phyloP scores from a whole-genome alignment of 1,140 invertebrate species.

The Leptopilina clavipes region DNA sequence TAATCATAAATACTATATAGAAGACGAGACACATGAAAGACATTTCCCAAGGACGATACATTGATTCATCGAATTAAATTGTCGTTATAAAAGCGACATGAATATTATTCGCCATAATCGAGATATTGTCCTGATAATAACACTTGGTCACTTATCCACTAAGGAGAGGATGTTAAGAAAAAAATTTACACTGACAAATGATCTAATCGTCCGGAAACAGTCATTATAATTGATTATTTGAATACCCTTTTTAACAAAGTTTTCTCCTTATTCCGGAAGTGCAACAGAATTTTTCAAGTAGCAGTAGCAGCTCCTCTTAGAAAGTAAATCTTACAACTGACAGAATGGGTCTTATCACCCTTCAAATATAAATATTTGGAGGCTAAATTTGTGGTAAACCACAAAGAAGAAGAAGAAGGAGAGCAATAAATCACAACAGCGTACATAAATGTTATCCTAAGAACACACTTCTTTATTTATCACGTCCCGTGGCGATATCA shows the following conservation, averaged over 20 bases:
- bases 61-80: constrained; percentile 57
- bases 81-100: constrained; percentile 48
- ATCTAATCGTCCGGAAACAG: constrained; percentile 45
- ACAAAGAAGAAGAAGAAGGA: constrained; percentile 32
- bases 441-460: constrained; percentile 41
- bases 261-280: not conserved
- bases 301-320: not conserved
- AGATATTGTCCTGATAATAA: constrained; percentile 57
- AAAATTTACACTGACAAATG: not conserved
- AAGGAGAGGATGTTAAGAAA: constrained; percentile 41
- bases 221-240: constrained; percentile 14
- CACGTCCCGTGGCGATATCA: constrained; percentile 13
- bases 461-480: constrained; percentile 44
- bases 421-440: constrained; percentile 48
- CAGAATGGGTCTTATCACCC: constrained; percentile 46
- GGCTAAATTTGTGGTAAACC: constrained; percentile 34
- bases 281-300: not conserved
- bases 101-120: constrained; percentile 51
- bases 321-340: constrained; percentile 1
- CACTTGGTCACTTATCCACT: constrained; percentile 48
- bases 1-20: too few relatives aligned
- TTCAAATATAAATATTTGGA: constrained; percentile 45
- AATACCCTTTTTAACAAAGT: not conserved
- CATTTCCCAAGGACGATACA: constrained; percentile 36
- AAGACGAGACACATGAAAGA: constrained; percentile 40